phyloP scores from a whole-genome alignment of 2,888 invertebrate genomes.

The Zhuqinia jingwanae region DNA sequence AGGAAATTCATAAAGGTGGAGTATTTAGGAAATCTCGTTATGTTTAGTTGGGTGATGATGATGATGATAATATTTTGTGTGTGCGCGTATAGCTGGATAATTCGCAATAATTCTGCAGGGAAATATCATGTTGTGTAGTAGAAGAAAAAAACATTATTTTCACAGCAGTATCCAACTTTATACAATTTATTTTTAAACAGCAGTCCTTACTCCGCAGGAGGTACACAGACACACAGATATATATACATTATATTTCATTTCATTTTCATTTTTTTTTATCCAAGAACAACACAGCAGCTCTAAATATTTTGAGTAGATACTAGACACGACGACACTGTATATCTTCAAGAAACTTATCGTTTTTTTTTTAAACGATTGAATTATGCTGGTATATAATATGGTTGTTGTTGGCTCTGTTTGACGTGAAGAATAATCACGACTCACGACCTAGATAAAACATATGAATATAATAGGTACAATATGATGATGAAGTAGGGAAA shows the following conservation, averaged over 20 bases:
- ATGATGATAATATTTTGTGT: too few relatives aligned
- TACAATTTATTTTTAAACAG: constrained; percentile 40
- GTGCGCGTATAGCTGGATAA: constrained; percentile 1
- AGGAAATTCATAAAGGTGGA: too few relatives aligned
- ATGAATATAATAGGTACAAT: constrained; percentile 29
- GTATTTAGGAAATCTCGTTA: too few relatives aligned
- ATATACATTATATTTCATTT: too few relatives aligned
- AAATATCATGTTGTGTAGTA: neutral
- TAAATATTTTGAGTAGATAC: constrained; percentile 12
- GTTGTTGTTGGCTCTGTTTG: neutral
- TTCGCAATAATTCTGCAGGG: constrained; percentile 18
- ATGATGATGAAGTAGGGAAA: too few relatives aligned
- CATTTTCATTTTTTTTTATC: too few relatives aligned
- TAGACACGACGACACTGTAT: too few relatives aligned
- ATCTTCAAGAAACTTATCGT: neutral
- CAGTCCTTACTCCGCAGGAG: constrained; percentile 36
- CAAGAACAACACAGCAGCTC: neutral
- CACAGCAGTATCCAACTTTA: constrained; percentile 5
- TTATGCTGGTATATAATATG: neutral
- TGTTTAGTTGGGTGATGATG: too few relatives aligned
- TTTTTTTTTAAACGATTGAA: neutral
- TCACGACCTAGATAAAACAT: constrained; percentile 25
- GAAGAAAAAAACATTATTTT: neutral
- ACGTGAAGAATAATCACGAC: constrained; percentile 22
- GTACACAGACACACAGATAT: too few relatives aligned